phyloP scores from a whole-genome alignment of 1,140 invertebrate species.

The Tetragonula clypearis region DNA sequence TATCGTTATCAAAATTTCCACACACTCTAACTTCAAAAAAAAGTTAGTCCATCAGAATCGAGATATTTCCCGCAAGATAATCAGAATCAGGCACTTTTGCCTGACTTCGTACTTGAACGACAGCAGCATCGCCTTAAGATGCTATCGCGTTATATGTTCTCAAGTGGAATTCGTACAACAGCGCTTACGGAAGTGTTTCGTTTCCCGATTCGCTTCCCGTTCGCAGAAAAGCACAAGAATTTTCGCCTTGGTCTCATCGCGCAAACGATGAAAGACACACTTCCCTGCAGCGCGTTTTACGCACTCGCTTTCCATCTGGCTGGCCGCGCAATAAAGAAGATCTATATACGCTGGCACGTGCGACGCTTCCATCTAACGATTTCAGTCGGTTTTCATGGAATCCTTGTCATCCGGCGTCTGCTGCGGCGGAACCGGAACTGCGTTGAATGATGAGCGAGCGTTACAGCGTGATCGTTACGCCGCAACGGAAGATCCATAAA shows the following conservation, averaged over 20 bases:
- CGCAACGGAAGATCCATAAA: not conserved
- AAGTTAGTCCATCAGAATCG: constrained; percentile 22
- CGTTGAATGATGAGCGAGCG: not conserved
- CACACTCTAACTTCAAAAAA: too few species aligned
- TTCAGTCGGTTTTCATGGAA: not conserved
- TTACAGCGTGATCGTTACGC: not conserved
- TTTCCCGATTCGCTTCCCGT: constrained; percentile 16
- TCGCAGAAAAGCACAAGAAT: not conserved
- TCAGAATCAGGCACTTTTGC: constrained; percentile 9
- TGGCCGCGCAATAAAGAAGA: not conserved
- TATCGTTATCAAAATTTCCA: too few species aligned
- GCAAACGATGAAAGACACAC: constrained; percentile 4
- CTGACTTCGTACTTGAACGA: not conserved
- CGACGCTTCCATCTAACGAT: not conserved
- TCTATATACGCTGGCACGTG: not conserved
- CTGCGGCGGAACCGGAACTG: not conserved
- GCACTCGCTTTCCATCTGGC: not conserved
- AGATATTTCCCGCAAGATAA: not conserved
- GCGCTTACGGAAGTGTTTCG: constrained; percentile 21
- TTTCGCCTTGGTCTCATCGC: constrained; percentile 20
- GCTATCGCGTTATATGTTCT: constrained; percentile 25
- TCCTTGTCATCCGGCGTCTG: not conserved
- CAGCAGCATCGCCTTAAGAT: constrained; percentile 8
- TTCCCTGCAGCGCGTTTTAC: constrained; percentile 23
- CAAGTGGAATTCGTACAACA: constrained; percentile 6